Evolutionary conservation across 2,113 vertebrate species (phyloP), one percentile per base, ranked within the genome.

Genomic region (Choloepus hoffmanni): DNA sequence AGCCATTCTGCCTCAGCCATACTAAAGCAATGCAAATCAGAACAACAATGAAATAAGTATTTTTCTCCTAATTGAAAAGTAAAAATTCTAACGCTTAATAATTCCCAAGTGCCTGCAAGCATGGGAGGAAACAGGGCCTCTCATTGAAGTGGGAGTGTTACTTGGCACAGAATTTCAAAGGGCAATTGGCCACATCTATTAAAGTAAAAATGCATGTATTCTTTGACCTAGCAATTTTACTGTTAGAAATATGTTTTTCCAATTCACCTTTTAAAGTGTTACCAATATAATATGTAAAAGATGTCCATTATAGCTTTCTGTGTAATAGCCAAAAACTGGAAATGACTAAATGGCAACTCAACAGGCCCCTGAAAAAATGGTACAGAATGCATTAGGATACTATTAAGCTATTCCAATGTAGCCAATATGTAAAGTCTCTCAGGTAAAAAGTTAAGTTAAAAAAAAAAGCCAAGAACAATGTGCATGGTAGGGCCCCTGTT

Each of bases 311-410:
- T 15, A 33, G 26, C 6, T 7, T 50, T 58, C 36, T 70, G 19
- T 63, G 10, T 76, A 68, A 65, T 7, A 87, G 45, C 58, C 87
- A 19, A 73, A 48, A 43, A 33, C 73, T 90, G 67, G 30, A 86
- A 74, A 77, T 7, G 36, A 23, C 81, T 88, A 83, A 55, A 67
- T 55, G 78, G 36, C 82, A 23, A 84, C 74, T 86, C 36, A 21
- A 26, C 26, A 93, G 26, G 10, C 2, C 89, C 23, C 79, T 79
- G 45, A 89, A 93, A 67, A 67, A 58, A 72, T 81, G 9, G 1
- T n/a, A 67, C 11, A n/a, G 89, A 73, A 89, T 79, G 43, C 21
- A 13, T 83, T 92, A 26, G 89, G 77, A 92, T 93, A 77, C 43
- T 67, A 40, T 67, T 67, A 96, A 79, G 11, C 1, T 50, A 0